Percentiles rank a stretch among this genome's conserved stretches.
These are phyloP conservation scores for Tyria jacobaeae DNA, from an alignment of 2,888 invertebrate species.

Conservation along the genomic window DNA sequence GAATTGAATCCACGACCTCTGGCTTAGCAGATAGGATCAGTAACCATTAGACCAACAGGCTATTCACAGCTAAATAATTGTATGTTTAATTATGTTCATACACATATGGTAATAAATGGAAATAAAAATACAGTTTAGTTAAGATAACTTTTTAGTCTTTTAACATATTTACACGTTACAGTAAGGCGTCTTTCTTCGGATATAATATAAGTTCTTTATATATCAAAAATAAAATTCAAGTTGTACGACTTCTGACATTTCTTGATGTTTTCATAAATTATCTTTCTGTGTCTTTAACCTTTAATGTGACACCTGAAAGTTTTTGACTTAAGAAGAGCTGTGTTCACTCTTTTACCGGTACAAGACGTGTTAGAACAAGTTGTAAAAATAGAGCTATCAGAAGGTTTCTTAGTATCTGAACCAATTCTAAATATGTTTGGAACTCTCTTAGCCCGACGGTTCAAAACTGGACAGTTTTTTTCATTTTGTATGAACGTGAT, in stretches of 20 bases:
- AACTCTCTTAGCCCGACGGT: background rate
- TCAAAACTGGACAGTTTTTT: background rate
- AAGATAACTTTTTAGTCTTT: background rate
- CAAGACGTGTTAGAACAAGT: conserved; percentile 4
- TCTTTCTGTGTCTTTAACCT: background rate
- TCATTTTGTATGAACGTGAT: background rate
- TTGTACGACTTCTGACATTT: background rate
- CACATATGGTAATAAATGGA: background rate
- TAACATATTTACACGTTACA: conserved; percentile 1
- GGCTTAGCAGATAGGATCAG: too few relatives aligned
- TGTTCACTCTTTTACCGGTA: background rate
- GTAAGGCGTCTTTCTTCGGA: background rate
- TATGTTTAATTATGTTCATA: too few relatives aligned
- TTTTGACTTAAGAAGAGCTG: background rate
- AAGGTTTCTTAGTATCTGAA: background rate
- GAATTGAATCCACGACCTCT: too few relatives aligned
- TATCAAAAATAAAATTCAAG: background rate
- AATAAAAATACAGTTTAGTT: background rate
- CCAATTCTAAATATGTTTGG: background rate
- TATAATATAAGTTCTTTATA: background rate
- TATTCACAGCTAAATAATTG: too few relatives aligned
- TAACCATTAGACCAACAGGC: too few relatives aligned
- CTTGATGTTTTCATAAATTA: background rate
- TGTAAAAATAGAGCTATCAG: background rate
- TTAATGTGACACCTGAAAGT: background rate